These are phyloP conservation scores for Agapornis roseicollis DNA, from an alignment of 2,113 vertebrate species.

Conservation along the genomic window DNA sequence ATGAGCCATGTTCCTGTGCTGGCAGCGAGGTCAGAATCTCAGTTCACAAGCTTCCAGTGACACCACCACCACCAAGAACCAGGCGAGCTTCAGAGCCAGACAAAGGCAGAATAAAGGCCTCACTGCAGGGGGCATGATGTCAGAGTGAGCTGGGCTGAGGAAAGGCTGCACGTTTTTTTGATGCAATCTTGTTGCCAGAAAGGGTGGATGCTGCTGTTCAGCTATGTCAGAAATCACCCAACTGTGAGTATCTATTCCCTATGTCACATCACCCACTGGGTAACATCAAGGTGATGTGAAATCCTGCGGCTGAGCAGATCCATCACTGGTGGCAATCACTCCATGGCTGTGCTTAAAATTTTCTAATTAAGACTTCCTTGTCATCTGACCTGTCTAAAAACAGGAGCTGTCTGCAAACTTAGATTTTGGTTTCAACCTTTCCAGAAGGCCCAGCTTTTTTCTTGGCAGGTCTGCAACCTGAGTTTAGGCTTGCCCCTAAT, in stretches of 20 bases:
- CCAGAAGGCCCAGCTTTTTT: background rate
- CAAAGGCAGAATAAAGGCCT: background rate
- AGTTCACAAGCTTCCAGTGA: background rate
- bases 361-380: background rate
- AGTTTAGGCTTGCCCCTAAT: background rate
- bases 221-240: background rate
- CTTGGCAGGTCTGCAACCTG: background rate
- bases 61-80: background rate
- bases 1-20: background rate
- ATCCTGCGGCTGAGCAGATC: background rate
- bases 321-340: background rate
- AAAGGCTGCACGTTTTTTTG: background rate
- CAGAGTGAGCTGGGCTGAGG: background rate
- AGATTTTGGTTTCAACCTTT: constrained; percentile 14
- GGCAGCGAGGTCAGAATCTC: background rate
- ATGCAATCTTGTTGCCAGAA: background rate
- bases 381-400: constrained; percentile 14
- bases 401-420: background rate
- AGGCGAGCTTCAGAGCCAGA: background rate
- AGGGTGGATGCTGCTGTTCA: background rate
- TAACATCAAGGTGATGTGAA: background rate
- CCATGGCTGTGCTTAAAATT: background rate
- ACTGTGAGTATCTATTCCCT: background rate
- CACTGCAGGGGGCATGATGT: background rate
- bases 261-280: background rate